Evolutionary conservation across 2,113 vertebrate genomes (phyloP), one percentile per base, ranked within the genome.

Genomic region (Caranx melampygus): DNA sequence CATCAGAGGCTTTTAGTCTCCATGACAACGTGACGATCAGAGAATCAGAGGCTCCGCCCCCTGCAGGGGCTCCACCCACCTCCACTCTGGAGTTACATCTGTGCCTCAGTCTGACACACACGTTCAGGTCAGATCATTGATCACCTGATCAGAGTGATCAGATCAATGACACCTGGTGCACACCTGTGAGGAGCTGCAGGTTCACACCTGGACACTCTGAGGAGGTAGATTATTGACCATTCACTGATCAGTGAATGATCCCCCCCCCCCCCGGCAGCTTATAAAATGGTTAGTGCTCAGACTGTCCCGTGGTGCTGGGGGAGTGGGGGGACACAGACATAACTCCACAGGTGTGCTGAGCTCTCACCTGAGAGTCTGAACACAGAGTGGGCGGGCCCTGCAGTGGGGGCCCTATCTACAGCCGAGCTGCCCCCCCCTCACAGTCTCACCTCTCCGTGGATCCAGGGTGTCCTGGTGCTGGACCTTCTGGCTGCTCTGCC

Each of bases 401-500:
- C 70, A 33, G 80, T 9, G 0, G 70, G 1, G 5, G 83, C 67
- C 55, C 90, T 86, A 35, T 82, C 90, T 75, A 64, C 75, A 72
- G 85, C 72, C 12, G 7, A 54, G 63, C 75, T 13, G 73, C 78
- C 68, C 72, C n/a, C 69, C 82, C 42, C 79, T 72, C 34, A 58
- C 51, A 4, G 51, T 7, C 84, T 90, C 96, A 96, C 97, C 97
- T 94, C 96, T 95, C 89, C 96, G 95, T 44, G 94, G 92, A 78
- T 99, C 97, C 55, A 91, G 87, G 79, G 72, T 93, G 6, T 98
- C 97, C 76, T 87, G 86, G 91, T 92, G 88, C 94, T 92, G 91
- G 91, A 87, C 52, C 95, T 95, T 93, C 91, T 70, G 89, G 34
- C 13, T 3, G 52, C 69, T 66, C 20, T 82, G 91, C 86, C 78